Conservation (phyloP, 2,113 vertebrate genomes). For the Talpa occidentalis region DNA sequence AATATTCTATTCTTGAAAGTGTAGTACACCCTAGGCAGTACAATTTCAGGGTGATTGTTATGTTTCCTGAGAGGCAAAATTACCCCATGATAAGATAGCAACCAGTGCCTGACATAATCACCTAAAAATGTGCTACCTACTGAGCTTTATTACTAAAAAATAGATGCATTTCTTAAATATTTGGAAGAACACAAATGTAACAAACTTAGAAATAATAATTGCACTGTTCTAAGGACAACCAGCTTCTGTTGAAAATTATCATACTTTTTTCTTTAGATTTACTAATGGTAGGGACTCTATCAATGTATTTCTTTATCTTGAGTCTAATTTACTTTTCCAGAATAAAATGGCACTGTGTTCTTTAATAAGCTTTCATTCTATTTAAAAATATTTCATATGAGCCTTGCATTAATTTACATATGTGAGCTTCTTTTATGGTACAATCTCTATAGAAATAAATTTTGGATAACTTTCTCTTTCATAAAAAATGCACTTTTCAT, state of each 20-base stretch:
- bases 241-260: background rate
- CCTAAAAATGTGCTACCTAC: slow-evolving; percentile 48
- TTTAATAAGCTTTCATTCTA: background rate
- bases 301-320: background rate
- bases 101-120: slow-evolving; percentile 16
- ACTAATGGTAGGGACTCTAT: background rate
- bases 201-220: slow-evolving; percentile 25
- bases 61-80: slow-evolving; percentile 46
- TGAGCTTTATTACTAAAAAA: slow-evolving; percentile 46
- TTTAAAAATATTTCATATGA: background rate
- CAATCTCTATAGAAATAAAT: background rate
- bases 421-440: background rate
- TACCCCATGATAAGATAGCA: slow-evolving; percentile 13
- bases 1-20: slow-evolving; percentile 26
- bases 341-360: background rate
- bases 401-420: background rate
- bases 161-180: background rate
- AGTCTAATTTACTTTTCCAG: background rate
- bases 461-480: background rate
- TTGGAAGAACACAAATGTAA: slow-evolving; percentile 46
- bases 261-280: background rate
- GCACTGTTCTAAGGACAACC: background rate
- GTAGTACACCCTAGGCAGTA: background rate
- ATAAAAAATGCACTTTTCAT: background rate
- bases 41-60: slow-evolving; percentile 25